Evolutionary conservation across 1,140 invertebrate species (phyloP).

Genomic region (Psix sp.): DNA sequence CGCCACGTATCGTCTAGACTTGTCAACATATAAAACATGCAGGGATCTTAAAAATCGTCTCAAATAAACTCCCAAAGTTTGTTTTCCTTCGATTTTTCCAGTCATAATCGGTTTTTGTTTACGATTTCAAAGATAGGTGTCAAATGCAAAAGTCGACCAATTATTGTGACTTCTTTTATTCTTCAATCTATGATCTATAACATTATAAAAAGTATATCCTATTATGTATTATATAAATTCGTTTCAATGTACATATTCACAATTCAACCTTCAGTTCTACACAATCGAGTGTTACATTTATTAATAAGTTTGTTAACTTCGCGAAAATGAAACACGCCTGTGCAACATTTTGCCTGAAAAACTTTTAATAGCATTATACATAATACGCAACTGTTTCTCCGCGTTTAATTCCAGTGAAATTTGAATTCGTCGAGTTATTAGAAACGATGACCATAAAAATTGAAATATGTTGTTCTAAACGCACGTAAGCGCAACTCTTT

Average conservation of each 20-base stretch:
- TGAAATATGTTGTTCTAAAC: constrained; percentile 28
- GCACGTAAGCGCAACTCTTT: constrained; percentile 58
- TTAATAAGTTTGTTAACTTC: constrained; percentile 32
- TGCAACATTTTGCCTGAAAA: constrained; percentile 37
- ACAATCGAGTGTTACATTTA: constrained; percentile 1
- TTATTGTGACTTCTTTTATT: constrained; percentile 17
- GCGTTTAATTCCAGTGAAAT: constrained; percentile 30
- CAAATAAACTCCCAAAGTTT: background rate
- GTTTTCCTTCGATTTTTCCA: background rate
- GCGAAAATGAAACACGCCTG: constrained; percentile 4
- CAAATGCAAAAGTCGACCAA: no score
- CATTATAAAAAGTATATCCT: constrained; percentile 33
- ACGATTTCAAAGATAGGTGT: no score
- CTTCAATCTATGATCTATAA: constrained; percentile 29
- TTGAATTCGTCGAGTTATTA: constrained; percentile 35
- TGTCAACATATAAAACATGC: constrained; percentile 56
- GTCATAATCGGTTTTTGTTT: background rate
- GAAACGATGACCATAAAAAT: constrained; percentile 38
- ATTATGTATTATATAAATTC: constrained; percentile 30
- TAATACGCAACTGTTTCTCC: constrained; percentile 24
- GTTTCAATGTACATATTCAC: constrained; percentile 53
- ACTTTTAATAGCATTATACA: constrained; percentile 46
- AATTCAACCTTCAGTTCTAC: constrained; percentile 27
- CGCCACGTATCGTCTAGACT: constrained; percentile 59
- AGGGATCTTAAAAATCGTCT: constrained; percentile 25